Conservation (phyloP, 2,888 invertebrate genomes). For the Asteroscopus sphinx region DNA sequence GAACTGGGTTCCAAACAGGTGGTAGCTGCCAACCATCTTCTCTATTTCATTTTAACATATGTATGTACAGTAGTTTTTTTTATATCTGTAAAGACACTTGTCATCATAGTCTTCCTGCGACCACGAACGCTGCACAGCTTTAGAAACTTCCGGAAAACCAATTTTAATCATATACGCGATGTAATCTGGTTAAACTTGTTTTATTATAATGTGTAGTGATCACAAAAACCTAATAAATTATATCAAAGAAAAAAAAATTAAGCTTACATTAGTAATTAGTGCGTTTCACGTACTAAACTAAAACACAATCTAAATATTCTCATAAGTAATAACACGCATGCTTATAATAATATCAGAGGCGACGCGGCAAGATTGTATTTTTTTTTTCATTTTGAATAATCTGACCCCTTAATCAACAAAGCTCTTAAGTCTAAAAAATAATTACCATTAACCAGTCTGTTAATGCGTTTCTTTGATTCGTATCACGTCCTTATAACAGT, state of each 20-base stretch:
- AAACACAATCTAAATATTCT: constrained; percentile 7
- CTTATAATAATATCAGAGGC: constrained; percentile 10
- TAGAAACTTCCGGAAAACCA: too few relatives aligned
- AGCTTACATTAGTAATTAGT: constrained; percentile 30
- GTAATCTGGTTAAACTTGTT: too few relatives aligned
- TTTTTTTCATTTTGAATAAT: too few relatives aligned
- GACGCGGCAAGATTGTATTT: background rate
- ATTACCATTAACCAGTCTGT: background rate
- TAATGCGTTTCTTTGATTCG: constrained; percentile 5
- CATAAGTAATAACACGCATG: constrained; percentile 37
- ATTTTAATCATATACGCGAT: too few relatives aligned
- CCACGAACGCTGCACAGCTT: too few relatives aligned
- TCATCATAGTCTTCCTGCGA: too few relatives aligned
- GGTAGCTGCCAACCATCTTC: too few relatives aligned
- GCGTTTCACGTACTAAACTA: constrained; percentile 10
- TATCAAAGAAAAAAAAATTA: constrained; percentile 1
- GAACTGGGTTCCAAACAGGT: too few relatives aligned
- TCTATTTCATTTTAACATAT: too few relatives aligned
- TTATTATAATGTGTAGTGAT: too few relatives aligned
- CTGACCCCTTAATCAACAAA: background rate
- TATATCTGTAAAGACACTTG: too few relatives aligned
- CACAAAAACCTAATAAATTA: constrained; percentile 2
- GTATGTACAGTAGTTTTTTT: too few relatives aligned
- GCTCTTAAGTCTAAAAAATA: background rate
- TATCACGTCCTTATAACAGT: background rate